Conservation (phyloP, 1,140 invertebrate genomes). For the Pantala flavescens region DNA sequence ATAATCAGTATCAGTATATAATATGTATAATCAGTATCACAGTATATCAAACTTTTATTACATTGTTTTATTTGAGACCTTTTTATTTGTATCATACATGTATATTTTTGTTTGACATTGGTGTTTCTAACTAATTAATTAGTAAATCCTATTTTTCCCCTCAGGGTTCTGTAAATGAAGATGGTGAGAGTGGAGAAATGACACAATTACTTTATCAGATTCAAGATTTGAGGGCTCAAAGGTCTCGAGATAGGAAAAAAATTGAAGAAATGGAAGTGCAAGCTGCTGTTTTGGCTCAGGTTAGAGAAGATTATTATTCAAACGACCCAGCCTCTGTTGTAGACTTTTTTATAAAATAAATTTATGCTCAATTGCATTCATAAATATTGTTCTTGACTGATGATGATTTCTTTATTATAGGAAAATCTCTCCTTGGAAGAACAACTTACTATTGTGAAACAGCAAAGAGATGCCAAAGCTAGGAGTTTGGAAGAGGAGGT, state of each 20-base stretch:
- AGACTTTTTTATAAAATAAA: not conserved
- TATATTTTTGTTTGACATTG: too few relatives aligned
- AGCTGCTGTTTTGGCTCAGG: not conserved
- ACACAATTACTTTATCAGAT: not conserved
- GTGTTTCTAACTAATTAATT: too few relatives aligned
- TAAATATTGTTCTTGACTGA: not conserved
- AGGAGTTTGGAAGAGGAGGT: not conserved
- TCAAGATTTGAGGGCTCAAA: not conserved
- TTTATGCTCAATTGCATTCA: not conserved
- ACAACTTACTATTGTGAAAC: not conserved
- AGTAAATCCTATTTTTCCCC: too few relatives aligned
- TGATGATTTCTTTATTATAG: not conserved
- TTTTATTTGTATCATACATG: too few relatives aligned
- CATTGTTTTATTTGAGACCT: too few relatives aligned
- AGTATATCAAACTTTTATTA: too few relatives aligned
- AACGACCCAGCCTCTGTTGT: not conserved
- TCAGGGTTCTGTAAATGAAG: not conserved
- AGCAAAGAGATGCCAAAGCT: not conserved
- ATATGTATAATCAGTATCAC: too few relatives aligned
- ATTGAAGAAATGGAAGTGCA: not conserved
- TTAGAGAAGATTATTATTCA: not conserved
- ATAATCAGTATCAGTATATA: too few relatives aligned
- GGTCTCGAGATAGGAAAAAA: not conserved
- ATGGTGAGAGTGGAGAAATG: not conserved
- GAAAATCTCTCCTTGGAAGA: not conserved